phyloP scores from a whole-genome alignment of 2,113 vertebrate genomes.

The Kryptolebias marmoratus region DNA sequence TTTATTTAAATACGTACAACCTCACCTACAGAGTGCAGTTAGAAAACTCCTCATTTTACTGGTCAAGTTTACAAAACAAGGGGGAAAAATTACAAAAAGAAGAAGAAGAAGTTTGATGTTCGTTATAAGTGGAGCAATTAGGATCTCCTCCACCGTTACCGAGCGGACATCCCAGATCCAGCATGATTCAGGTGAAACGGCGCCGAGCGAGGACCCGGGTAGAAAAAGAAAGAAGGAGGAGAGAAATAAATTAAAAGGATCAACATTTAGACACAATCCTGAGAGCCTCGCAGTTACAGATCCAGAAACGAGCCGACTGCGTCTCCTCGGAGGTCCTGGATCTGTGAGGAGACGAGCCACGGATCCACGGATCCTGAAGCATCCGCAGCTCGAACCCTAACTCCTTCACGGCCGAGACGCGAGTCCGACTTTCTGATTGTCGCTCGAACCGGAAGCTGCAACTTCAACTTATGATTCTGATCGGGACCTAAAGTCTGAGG shows the following conservation, averaged over 20 bases:
- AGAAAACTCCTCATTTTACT: slow-evolving; percentile 75
- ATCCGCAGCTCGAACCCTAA: too few species aligned
- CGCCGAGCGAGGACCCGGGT: slow-evolving; percentile 65
- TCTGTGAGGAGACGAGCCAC: too few species aligned
- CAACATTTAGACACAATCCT: slow-evolving; percentile 58
- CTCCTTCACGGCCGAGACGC: too few species aligned
- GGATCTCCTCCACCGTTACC: slow-evolving; percentile 23
- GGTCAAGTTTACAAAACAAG: slow-evolving; percentile 65
- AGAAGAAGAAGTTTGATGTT: slow-evolving; percentile 17
- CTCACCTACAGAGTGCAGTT: slow-evolving; percentile 79
- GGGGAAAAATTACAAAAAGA: slow-evolving; percentile 48
- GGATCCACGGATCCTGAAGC: too few species aligned
- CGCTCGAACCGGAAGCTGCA: too few species aligned
- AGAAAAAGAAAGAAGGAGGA: slow-evolving; percentile 54
- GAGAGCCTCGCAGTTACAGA: background rate
- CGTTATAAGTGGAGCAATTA: too few species aligned
- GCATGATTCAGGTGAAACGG: slow-evolving; percentile 56
- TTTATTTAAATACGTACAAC: slow-evolving; percentile 84
- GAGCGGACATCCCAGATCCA: slow-evolving; percentile 23
- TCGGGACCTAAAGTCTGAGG: too few species aligned
- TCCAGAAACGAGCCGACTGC: background rate
- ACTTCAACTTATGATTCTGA: too few species aligned
- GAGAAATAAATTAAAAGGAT: slow-evolving; percentile 85
- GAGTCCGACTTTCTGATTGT: too few species aligned
- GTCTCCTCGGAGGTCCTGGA: too few species aligned